Base-by-base conservation (phyloP, 2,888 invertebrate species). In the Tinea semifulvella region DNA sequence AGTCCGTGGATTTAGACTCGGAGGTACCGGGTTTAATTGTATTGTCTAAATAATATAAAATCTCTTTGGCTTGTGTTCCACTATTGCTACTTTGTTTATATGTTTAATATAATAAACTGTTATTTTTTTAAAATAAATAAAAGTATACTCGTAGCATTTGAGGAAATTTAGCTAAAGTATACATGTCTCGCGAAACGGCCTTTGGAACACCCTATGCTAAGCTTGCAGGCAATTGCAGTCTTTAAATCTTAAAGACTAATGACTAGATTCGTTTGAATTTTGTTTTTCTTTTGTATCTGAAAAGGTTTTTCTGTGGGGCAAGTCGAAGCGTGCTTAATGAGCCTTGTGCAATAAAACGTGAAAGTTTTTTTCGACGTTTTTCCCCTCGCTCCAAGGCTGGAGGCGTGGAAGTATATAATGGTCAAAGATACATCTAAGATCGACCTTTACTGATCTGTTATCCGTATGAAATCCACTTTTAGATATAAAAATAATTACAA, bases 281-380 rank as follows among this genome's bases (percentile, higher is more conserved):
- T 6, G 4, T 18, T 3, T 7, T 36, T 18, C 36, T 40, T 42
- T 43, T 43, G 31, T 20, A 28, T 5, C 18, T 28, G 31, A 58
- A 58, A 61, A 61, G 56, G 53, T 56, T 54, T 58, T 62, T 56
- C 52, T 55, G 47, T 54, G 53, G 53, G 42, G 45, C 50, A 36
- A 31, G 25, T 22, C 42, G 42, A 44, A 20, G 44, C 55, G 55
- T 48, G 54, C 56, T 62, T 68, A 68, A 68, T 68, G 66, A 68
- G 65, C 53, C 66, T 55, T 64, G 56, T 57, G 60, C 57, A 63
- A 65, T 61, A 62, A 65, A 61, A 59, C 43, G 43, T 18, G 11
- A 14, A 8, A 17, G 26, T 17, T 14, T 42, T 38, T 43, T 43
- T 43, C 40, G 18, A 17, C 16, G 36, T 18, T 16, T 18, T 18